These are phyloP conservation scores for Hypsibius dujardini DNA, from an alignment of 1,140 invertebrate genomes.

Conservation along the genomic window DNA sequence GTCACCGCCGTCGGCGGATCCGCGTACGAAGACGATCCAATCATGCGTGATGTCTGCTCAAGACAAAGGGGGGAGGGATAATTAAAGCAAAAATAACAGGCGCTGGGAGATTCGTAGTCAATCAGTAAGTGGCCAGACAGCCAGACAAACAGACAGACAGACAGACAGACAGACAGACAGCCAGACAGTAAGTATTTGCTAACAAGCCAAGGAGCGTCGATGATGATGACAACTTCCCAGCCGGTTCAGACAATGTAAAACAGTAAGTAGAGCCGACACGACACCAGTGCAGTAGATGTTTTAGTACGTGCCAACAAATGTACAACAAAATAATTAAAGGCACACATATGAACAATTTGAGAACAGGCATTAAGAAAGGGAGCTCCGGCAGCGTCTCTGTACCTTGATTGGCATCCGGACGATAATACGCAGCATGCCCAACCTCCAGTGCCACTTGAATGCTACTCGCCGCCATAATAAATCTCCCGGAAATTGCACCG, in stretches of 20 bases:
- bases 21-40: constrained; percentile 83
- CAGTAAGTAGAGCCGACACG: background rate
- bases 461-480: constrained; percentile 8
- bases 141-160: too few relatives aligned
- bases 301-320: too few relatives aligned
- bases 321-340: too few relatives aligned
- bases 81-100: background rate
- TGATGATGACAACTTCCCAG: background rate
- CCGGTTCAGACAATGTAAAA: too few relatives aligned
- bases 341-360: too few relatives aligned
- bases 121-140: background rate
- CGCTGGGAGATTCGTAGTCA: background rate
- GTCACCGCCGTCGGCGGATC: constrained; percentile 51
- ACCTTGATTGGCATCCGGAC: background rate
- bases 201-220: background rate
- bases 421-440: background rate
- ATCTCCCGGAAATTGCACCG: too few relatives aligned
- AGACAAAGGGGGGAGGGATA: constrained; percentile 43
- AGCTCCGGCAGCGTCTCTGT: too few relatives aligned
- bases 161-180: too few relatives aligned
- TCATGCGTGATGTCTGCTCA: constrained; percentile 78
- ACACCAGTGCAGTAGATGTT: background rate
- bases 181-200: too few relatives aligned
- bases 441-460: background rate
- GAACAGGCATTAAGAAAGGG: too few relatives aligned